These are phyloP conservation scores for Myiozetetes cayanensis DNA, from an alignment of 2,113 vertebrate species.

Conservation along the genomic window DNA sequence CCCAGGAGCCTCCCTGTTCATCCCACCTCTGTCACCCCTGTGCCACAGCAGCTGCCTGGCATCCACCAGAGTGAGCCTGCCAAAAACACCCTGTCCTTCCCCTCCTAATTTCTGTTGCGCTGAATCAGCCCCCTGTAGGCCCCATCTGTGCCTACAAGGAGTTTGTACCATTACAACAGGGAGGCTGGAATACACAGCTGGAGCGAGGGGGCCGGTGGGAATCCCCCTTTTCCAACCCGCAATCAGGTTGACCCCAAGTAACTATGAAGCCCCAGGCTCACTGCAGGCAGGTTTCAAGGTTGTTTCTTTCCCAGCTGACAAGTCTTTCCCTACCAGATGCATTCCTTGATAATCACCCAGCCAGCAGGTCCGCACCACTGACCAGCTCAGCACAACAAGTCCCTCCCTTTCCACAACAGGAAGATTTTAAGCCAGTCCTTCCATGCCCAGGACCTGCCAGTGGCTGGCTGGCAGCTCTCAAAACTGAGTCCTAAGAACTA, in stretches of 20 bases:
- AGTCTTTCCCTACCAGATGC: neutral
- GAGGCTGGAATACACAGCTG: neutral
- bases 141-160: neutral
- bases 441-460: neutral
- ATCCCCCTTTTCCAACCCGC: neutral
- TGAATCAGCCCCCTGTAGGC: neutral
- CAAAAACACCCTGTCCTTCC: neutral
- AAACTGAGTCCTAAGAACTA: neutral
- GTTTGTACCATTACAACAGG: neutral
- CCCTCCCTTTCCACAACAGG: neutral
- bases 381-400: neutral
- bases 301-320: neutral
- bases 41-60: accelerated
- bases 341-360: neutral
- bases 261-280: neutral
- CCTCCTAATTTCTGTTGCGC: accelerated
- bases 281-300: neutral
- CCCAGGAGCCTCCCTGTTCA: neutral
- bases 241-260: neutral
- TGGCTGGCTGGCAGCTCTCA: neutral
- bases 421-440: neutral
- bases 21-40: neutral
- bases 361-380: neutral
- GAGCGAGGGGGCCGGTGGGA: neutral
- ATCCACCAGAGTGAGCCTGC: neutral